Evolutionary conservation across 2,113 vertebrate species (phyloP).

Genomic region (Platanista minor): DNA sequence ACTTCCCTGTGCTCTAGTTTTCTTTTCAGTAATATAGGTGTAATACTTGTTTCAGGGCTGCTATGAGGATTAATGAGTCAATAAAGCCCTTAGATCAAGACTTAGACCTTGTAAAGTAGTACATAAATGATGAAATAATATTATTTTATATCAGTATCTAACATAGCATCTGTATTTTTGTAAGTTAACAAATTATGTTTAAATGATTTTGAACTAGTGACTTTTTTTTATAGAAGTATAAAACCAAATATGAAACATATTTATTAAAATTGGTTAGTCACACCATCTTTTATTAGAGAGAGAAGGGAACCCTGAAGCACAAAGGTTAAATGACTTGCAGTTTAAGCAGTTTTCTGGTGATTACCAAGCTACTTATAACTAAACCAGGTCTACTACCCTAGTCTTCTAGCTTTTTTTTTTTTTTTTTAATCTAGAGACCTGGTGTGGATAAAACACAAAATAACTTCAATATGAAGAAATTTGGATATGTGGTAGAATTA

Average conservation of each 20-base stretch:
- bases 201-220: not conserved
- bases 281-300: not conserved
- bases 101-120: not conserved
- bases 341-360: not conserved
- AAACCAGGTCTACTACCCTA: not conserved
- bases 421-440: not conserved
- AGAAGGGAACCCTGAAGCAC: not conserved
- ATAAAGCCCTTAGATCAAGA: not conserved
- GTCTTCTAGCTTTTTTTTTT: not conserved
- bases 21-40: not conserved
- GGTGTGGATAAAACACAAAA: conserved; percentile 2
- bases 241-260: not conserved
- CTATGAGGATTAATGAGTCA: not conserved
- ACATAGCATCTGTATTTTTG: not conserved
- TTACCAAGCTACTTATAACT: not conserved
- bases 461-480: not conserved
- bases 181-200: conserved; percentile 2
- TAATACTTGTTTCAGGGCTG: not conserved
- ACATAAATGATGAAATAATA: not conserved
- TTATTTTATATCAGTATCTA: not conserved
- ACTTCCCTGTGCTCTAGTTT: not conserved
- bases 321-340: not conserved
- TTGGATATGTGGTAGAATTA: not conserved
- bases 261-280: not conserved
- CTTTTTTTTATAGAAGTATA: not conserved